Evolutionary conservation across 2,797 vertebrate genomes (phyloP), one percentile per base, ranked within the genome.

Genomic region (Bradypus variegatus): DNA sequence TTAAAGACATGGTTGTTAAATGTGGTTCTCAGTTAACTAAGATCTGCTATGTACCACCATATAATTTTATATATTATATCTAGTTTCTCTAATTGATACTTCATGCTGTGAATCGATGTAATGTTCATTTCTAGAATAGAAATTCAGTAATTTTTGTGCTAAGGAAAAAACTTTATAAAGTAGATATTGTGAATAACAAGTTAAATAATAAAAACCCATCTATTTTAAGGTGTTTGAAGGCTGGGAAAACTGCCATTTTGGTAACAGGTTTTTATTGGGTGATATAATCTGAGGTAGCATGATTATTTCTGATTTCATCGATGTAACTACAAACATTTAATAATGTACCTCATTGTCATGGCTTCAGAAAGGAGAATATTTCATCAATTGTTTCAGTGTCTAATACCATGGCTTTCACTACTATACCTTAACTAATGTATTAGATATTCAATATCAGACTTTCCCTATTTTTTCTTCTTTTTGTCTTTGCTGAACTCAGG

Each of bases 11-110:
- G 50, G 72, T 33, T 31, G 84, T 94, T 87, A 77, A 89, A 96
- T 84, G 85, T 94, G 93, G 94, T 96, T 96, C 95, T 96, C 91
- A 92, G 29, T 95, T 96, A 94, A 72, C 45, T 79, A 79, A 89
- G 82, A 73, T 50, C 50, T 83, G 53, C 50, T 83, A 50, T 93
- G 76, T 78, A 79, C n/a, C 93, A 77, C 58, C 77, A 85, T 95
- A 94, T 91, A 93, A 95, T 86, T 96, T 96, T 93, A 93, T 94
- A 19, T 91, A 72, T 53, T 94, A 70, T 73, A 9, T 91, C 82
- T 78, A 88, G 65, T 50, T 86, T 97, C 93, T 81, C 45, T 95
- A 93, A 95, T 96, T 93, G 94, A 95, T 92, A 91, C 84, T 95
- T 95, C n/a, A 36, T 92, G 36, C 79, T 93, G 67, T 93, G 86